These are phyloP conservation scores for Pristionchus entomophagus DNA, from an alignment of 2,888 invertebrate species.

Conservation along the genomic window DNA sequence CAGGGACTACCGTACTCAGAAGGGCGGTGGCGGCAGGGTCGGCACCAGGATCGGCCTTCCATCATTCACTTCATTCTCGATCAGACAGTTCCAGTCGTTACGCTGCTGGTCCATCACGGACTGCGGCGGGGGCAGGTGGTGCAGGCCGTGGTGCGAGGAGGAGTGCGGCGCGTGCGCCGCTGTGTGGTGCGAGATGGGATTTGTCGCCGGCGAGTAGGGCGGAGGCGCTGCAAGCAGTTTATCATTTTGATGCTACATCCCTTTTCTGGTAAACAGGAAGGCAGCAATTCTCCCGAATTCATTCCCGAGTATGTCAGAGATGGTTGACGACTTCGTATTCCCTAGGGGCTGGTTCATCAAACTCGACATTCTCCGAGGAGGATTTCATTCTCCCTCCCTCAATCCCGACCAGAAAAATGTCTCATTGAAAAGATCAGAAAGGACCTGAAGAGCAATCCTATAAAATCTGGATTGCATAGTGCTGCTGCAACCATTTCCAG, in stretches of 20 bases:
- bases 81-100: slow-evolving; percentile 50
- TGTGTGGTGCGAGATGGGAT: neutral
- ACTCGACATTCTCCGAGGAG: neutral
- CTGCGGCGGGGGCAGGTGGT: slow-evolving; percentile 34
- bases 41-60: slow-evolving; percentile 33
- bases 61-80: slow-evolving; percentile 48
- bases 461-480: too few species aligned
- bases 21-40: slow-evolving; percentile 15
- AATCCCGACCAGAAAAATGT: too few species aligned
- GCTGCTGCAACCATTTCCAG: too few species aligned
- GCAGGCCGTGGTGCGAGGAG: slow-evolving; percentile 22
- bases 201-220: slow-evolving; percentile 40
- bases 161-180: slow-evolving; percentile 25
- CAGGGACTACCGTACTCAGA: too few species aligned
- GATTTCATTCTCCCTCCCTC: neutral
- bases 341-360: slow-evolving; percentile 26
- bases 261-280: neutral
- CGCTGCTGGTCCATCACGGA: slow-evolving; percentile 36
- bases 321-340: neutral
- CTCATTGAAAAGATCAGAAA: too few species aligned
- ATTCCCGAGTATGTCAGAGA: neutral
- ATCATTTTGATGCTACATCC: neutral
- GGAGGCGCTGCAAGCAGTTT: slow-evolving; percentile 42
- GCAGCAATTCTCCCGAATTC: neutral
- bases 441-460: too few species aligned